phyloP scores from a whole-genome alignment of 2,888 invertebrate genomes.

The Empis stercorea region DNA sequence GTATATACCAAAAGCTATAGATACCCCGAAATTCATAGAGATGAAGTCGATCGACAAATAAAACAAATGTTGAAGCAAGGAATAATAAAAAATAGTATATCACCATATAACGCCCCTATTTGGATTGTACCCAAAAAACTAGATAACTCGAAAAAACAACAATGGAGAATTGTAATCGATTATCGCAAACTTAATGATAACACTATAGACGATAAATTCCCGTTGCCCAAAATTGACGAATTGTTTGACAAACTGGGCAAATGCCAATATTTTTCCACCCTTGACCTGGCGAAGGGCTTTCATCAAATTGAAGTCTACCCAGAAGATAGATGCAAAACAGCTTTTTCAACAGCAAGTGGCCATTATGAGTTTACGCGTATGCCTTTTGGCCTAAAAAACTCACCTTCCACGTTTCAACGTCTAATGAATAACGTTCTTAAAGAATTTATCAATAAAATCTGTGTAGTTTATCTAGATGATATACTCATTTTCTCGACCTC shows the following conservation, averaged over 20 bases:
- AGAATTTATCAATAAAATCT: constrained; percentile 8
- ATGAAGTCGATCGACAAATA: constrained; percentile 10
- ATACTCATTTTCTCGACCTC: constrained; percentile 10
- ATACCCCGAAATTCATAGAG: constrained; percentile 10
- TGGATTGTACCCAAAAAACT: neutral
- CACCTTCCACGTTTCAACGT: constrained; percentile 9
- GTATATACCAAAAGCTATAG: constrained; percentile 9
- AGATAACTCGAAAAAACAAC: neutral
- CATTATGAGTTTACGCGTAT: neutral
- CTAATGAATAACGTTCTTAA: constrained; percentile 12
- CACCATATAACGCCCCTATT: neutral
- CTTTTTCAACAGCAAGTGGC: neutral
- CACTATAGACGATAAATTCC: neutral
- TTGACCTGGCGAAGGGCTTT: neutral
- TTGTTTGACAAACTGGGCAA: neutral
- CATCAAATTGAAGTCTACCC: neutral
- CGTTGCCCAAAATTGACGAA: neutral
- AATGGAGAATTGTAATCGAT: neutral
- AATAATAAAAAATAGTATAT: constrained; percentile 13
- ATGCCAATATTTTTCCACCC: neutral
- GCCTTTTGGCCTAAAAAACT: neutral
- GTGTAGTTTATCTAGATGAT: constrained; percentile 12
- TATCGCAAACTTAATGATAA: neutral
- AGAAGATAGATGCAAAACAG: constrained; percentile 1
- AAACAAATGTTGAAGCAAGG: constrained; percentile 10